Conservation (phyloP, 2,113 vertebrate species). For the Leptobrachium leishanense region DNA sequence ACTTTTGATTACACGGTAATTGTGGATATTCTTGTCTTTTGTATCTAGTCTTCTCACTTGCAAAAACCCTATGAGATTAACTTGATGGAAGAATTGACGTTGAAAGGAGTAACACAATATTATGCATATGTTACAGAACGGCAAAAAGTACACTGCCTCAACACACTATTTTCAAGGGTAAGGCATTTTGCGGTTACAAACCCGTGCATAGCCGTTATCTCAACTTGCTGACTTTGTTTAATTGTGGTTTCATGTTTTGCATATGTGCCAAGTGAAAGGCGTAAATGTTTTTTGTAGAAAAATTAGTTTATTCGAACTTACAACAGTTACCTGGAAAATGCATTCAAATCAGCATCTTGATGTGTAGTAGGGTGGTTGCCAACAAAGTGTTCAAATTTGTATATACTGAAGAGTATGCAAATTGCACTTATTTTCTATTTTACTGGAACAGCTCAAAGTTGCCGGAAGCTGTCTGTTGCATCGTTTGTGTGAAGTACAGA, state of each 20-base stretch:
- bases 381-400: too few relatives aligned
- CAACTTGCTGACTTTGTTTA: rapidly evolving
- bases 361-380: too few relatives aligned
- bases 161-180: conserved; percentile 97
- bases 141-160: conserved; percentile 99
- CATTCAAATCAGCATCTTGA: too few relatives aligned
- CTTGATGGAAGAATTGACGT: conserved; percentile 97
- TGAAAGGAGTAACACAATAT: conserved; percentile 99
- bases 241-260: not conserved
- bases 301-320: too few relatives aligned
- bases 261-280: not conserved
- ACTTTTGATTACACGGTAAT: too few relatives aligned
- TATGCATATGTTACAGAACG: conserved; percentile 98
- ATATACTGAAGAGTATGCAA: too few relatives aligned
- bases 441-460: too few relatives aligned
- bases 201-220: not conserved
- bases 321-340: too few relatives aligned
- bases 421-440: too few relatives aligned
- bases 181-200: conserved; percentile 44
- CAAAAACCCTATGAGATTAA: conserved; percentile 99
- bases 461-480: too few relatives aligned
- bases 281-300: too few relatives aligned
- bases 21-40: not conserved
- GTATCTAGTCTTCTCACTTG: conserved; percentile 84
- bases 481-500: too few relatives aligned